Base-by-base conservation (phyloP, 2,888 invertebrate genomes). In the Tenodera sinensis region DNA sequence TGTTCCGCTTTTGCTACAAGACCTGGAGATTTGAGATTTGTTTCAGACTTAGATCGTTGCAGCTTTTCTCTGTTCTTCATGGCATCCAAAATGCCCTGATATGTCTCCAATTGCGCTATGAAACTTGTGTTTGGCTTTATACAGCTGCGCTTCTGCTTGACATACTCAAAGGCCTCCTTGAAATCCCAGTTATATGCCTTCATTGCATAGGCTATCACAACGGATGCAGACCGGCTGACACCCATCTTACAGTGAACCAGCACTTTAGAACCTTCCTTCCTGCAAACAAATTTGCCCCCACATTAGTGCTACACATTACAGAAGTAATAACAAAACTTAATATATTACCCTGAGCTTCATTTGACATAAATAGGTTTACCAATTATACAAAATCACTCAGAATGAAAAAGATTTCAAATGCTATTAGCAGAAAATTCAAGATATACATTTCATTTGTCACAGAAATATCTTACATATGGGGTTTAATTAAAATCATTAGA, bases 201-300 rank as follows among this genome's bases (percentile, higher is more conserved):
- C 99, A 99, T 99, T 34, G 98, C 98, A 94, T 98, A 99, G 0
- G 99, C 99, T 92, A 99, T 98, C 42, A 99, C 99, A 42, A 99
- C 99, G 3, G 99, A 99, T 8, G 99, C 99, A 34, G 99, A 99
- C 91, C 99, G 95, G 93, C 99, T 99, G 90, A 99, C 98, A 34
- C 99, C 99, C 98, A 99, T 99, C 94, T 99, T 99, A 94, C 99
- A 99, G 93, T 99, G 99, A 88, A 99, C 99, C 92, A 99, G 94
- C 89, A 99, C 98, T 94, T 98, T 98, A 89, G 98, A 98, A 89
- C 98, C 98, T 92, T 97, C 96, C 92, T 97, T 96, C 93, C 96
- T 96, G 91, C 28, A 92, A 91, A 71, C 6, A 71, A 71, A 71
- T 3, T 71, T 71, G 12, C 1, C 12, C 12, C 1, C 12, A 42